Base-by-base conservation (phyloP, 2,888 invertebrate genomes). In the Spisula subtruncata region DNA sequence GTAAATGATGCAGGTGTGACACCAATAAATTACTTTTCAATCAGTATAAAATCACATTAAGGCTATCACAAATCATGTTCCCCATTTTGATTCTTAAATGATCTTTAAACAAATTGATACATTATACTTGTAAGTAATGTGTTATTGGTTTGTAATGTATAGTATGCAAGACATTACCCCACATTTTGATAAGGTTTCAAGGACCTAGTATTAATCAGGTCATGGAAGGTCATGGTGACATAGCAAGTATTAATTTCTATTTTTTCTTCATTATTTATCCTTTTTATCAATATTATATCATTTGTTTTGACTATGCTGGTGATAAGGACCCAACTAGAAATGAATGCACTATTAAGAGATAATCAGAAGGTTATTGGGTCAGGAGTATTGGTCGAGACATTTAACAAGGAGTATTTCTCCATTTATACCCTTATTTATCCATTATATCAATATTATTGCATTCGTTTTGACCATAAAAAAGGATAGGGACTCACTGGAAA, bases 1-100 rank as follows among this genome's bases (percentile, higher is more conserved):
- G 25, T 66, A 66, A 66, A 66, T 66, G 60, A 10, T 66, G n/a
- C 60, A 66, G 60, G 60, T 25, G 60, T n/a, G 60, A 66, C 25
- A 25, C 60, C 60, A 66, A 20, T 66, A 66, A 66, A 25, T 56
- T n/a, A 25, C 25, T 25, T 66, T 66, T 12, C 10, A 25, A 66
- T 66, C 56, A 18, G 25, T 66, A 25, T 25, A 25, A 66, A 25
- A 66, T 66, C 60, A n/a, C 60, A 66, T 66, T 66, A 66, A 66
- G 20, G 12, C 10, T n/a, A 25, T 66, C 60, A 66, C 60, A 10
- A 25, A 25, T n/a, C 60, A 25, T 56, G 18, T 18, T 56, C 20
- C 20, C n/a, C 5, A 56, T 5, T 25, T 66, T 66, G 25, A n/a
- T n/a, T 25, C 25, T 25, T 66, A 66, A n/a, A 66, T 66, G 60